Conservation (phyloP, 2,797 vertebrate genomes). For the Mus caroli region DNA sequence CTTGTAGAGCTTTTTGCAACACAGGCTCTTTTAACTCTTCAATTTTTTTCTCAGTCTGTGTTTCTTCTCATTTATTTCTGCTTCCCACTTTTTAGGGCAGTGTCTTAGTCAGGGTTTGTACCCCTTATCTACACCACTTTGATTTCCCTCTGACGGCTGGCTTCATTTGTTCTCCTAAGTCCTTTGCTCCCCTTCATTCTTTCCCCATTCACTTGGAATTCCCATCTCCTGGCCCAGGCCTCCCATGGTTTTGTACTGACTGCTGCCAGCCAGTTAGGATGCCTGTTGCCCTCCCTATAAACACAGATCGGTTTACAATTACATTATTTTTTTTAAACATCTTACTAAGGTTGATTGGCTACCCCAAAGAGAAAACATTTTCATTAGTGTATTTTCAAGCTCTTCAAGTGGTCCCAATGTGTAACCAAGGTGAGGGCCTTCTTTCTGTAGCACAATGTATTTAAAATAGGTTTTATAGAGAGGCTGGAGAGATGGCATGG, state of each 20-base stretch:
- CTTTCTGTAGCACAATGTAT: neutral
- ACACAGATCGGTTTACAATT: neutral
- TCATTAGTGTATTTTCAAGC: neutral
- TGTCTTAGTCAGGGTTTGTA: too few species aligned
- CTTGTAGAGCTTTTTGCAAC: neutral
- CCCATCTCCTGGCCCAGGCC: neutral
- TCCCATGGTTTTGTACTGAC: neutral
- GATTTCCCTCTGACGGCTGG: neutral
- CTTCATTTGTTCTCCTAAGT: neutral
- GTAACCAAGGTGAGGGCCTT: neutral
- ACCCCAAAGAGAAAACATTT: neutral
- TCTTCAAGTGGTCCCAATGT: neutral
- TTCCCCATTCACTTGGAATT: neutral
- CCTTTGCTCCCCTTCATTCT: neutral
- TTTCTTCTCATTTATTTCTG: neutral
- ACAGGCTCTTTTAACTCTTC: neutral
- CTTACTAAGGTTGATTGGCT: neutral
- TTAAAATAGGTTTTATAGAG: neutral
- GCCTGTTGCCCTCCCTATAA: neutral
- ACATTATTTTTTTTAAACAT: neutral
- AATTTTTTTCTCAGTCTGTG: neutral
- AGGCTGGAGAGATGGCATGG: too few species aligned
- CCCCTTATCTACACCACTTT: neutral
- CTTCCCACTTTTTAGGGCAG: neutral
- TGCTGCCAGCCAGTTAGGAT: neutral